Conservation (phyloP, 2,888 invertebrate genomes). For the Acanthopleura granulata region DNA sequence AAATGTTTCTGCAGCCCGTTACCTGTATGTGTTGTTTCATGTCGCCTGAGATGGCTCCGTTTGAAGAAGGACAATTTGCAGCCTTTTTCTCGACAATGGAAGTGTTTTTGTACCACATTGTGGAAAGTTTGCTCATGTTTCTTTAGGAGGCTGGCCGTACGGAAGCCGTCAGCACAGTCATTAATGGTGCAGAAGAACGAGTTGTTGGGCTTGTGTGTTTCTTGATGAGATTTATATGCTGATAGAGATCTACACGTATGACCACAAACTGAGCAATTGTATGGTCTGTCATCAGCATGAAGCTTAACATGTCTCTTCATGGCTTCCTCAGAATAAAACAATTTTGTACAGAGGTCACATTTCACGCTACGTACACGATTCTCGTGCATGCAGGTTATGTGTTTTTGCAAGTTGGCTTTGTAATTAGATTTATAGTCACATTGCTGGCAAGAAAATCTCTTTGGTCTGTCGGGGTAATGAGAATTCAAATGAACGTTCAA, state of each 20-base stretch:
- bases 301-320: conserved; percentile 58
- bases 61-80: conserved; percentile 66
- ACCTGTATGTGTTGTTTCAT: conserved; percentile 67
- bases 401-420: conserved; percentile 62
- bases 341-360: conserved; percentile 56
- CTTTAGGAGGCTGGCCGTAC: conserved; percentile 54
- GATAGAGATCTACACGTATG: conserved; percentile 60
- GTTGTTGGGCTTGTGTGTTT: conserved; percentile 54
- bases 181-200: conserved; percentile 59
- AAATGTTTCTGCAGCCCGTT: conserved; percentile 18
- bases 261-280: conserved; percentile 57
- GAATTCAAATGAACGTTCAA: conserved; percentile 58
- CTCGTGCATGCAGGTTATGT: conserved; percentile 56
- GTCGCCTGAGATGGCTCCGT: conserved; percentile 63
- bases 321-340: conserved; percentile 60
- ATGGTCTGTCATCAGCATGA: conserved; percentile 54
- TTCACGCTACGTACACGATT: conserved; percentile 39
- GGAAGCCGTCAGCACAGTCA: conserved; percentile 59
- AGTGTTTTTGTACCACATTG: conserved; percentile 52
- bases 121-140: conserved; percentile 61
- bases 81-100: conserved; percentile 56
- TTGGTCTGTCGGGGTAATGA: conserved; percentile 61
- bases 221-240: conserved; percentile 54
- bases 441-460: conserved; percentile 55
- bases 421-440: conserved; percentile 61